Evolutionary conservation across 1,140 invertebrate genomes (phyloP).

Genomic region (Listronotus bonariensis): DNA sequence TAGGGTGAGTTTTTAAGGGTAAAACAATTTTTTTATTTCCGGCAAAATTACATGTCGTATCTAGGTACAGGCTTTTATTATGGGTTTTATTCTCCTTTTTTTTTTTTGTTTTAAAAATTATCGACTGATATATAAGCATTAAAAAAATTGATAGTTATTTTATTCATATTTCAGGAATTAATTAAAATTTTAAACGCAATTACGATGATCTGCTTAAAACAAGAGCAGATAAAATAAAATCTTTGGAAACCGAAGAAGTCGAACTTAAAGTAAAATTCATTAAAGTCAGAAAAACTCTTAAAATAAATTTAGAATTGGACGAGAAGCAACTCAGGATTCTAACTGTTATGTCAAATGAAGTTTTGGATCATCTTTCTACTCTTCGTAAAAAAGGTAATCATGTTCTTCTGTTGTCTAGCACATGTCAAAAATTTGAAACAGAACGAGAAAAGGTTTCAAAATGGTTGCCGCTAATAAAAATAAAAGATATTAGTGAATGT

Average conservation of each 20-base stretch:
- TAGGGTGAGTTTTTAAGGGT: too few species aligned
- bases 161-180: constrained; percentile 39
- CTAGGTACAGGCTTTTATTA: too few species aligned
- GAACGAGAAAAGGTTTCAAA: constrained; percentile 41
- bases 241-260: constrained; percentile 23
- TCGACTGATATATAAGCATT: too few species aligned
- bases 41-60: too few species aligned
- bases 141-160: too few species aligned
- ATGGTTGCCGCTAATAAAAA: constrained; percentile 27
- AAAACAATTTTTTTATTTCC: too few species aligned
- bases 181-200: constrained; percentile 34
- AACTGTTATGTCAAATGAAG: constrained; percentile 37
- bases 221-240: constrained; percentile 25
- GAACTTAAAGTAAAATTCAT: constrained; percentile 25
- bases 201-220: constrained; percentile 16
- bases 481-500: not conserved
- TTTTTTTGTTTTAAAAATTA: too few species aligned
- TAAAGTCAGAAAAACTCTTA: constrained; percentile 26
- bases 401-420: constrained; percentile 38
- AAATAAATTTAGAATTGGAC: constrained; percentile 41
- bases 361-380: constrained; percentile 38
- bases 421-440: constrained; percentile 50
- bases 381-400: constrained; percentile 41
- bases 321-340: constrained; percentile 42
- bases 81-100: too few species aligned